Conservation (phyloP, 1,140 invertebrate species). For the Olivierus martensii region DNA sequence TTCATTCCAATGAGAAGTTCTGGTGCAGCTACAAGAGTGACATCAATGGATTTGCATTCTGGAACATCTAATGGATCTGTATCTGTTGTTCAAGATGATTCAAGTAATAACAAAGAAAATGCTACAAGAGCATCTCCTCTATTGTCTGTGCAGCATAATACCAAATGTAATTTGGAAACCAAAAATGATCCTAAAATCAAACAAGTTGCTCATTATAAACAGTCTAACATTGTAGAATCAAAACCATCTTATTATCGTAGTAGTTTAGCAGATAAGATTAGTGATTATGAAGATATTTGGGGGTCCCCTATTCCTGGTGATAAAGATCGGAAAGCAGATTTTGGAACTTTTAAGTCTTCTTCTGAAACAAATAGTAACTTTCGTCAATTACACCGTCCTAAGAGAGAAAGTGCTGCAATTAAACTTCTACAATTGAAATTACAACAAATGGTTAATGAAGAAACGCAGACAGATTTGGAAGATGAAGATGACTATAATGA, state of each 20-base stretch:
- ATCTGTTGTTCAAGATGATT: no score
- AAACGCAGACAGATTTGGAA: background rate
- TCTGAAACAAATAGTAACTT: no score
- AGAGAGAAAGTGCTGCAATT: background rate
- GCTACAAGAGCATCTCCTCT: no score
- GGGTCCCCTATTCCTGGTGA: slow-evolving; percentile 20
- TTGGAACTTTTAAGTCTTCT: slow-evolving; percentile 2
- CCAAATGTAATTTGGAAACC: no score
- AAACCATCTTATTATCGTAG: slow-evolving; percentile 65
- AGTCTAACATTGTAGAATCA: slow-evolving; percentile 70
- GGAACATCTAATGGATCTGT: no score
- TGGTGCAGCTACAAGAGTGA: no score
- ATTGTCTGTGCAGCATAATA: no score
- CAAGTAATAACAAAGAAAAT: no score
- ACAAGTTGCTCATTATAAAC: slow-evolving; percentile 46
- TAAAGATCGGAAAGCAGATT: background rate
- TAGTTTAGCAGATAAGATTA: slow-evolving; percentile 75
- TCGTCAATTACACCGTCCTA: background rate
- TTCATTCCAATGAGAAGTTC: no score
- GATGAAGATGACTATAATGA: no score
- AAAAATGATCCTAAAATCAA: slow-evolving; percentile 26
- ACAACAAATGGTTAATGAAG: background rate
- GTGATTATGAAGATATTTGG: slow-evolving; percentile 93
- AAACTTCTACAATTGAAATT: no score
- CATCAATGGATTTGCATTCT: no score